A percentile compares a stretch with the other conserved stretches of the same genome.
These are phyloP conservation scores for Thamnaconus septentrionalis DNA, from an alignment of 2,113 vertebrate species.

Conservation along the genomic window DNA sequence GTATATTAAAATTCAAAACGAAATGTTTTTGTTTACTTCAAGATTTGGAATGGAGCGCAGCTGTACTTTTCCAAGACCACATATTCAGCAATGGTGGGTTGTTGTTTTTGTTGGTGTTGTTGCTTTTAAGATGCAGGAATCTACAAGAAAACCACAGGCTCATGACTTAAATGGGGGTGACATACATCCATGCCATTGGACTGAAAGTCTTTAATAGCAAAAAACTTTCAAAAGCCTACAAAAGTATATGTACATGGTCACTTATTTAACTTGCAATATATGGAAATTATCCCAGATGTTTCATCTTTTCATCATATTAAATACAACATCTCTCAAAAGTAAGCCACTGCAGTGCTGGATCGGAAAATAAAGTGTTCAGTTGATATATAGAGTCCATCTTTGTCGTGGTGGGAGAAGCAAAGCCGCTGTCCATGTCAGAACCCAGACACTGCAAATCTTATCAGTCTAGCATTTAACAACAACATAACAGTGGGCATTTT, in stretches of 20 bases:
- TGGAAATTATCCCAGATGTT: conserved; percentile 53
- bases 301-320: background rate
- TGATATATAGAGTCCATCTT: conserved; percentile 20
- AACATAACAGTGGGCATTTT: conserved; percentile 4
- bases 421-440: conserved; percentile 33
- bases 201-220: conserved; percentile 76
- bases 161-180: conserved; percentile 23
- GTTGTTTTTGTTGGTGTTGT: no score
- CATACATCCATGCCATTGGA: conserved; percentile 60
- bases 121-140: no score
- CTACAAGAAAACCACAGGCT: background rate
- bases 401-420: conserved; percentile 22
- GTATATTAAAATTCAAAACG: no score
- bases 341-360: background rate
- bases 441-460: conserved; percentile 17
- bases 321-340: background rate
- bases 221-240: conserved; percentile 68
- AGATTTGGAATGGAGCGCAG: no score
- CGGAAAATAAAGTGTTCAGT: conserved; percentile 5
- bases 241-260: conserved; percentile 78
- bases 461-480: conserved; percentile 20
- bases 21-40: no score
- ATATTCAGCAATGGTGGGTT: no score
- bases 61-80: no score
- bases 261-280: conserved; percentile 63